Evolutionary conservation across 2,888 invertebrate genomes (phyloP).

Genomic region (Thysanoteuthis rhombus): DNA sequence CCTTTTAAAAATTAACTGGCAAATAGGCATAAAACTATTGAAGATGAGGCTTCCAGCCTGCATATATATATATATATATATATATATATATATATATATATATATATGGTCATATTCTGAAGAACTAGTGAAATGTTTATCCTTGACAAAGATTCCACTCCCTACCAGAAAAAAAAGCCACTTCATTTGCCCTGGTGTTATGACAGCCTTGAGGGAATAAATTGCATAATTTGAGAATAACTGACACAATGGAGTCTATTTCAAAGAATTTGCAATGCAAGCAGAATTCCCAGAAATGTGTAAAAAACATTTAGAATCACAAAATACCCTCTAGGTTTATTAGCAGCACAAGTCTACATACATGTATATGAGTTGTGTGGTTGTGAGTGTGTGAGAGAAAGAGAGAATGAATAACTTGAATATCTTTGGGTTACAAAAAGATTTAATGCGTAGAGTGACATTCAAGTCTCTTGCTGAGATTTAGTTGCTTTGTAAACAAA

Average conservation of each 20-base stretch:
- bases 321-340: not conserved
- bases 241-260: not conserved
- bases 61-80: too few relatives aligned
- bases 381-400: not conserved
- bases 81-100: too few relatives aligned
- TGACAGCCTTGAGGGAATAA: not conserved
- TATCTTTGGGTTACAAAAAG: not conserved
- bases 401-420: not conserved
- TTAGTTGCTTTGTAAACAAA: not conserved
- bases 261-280: not conserved
- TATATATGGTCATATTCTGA: too few relatives aligned
- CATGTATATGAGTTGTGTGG: not conserved
- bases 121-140: too few relatives aligned
- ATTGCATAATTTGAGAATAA: not conserved
- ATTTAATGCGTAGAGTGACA: not conserved
- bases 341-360: not conserved
- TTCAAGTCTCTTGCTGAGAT: not conserved
- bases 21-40: too few relatives aligned
- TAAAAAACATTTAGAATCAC: not conserved
- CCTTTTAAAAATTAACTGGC: too few relatives aligned
- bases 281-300: not conserved
- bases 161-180: not conserved
- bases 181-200: not conserved
- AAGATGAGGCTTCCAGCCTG: too few relatives aligned
- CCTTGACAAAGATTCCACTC: not conserved